Conservation (phyloP, 2,797 vertebrate species). For the Acanthurus tractus region DNA sequence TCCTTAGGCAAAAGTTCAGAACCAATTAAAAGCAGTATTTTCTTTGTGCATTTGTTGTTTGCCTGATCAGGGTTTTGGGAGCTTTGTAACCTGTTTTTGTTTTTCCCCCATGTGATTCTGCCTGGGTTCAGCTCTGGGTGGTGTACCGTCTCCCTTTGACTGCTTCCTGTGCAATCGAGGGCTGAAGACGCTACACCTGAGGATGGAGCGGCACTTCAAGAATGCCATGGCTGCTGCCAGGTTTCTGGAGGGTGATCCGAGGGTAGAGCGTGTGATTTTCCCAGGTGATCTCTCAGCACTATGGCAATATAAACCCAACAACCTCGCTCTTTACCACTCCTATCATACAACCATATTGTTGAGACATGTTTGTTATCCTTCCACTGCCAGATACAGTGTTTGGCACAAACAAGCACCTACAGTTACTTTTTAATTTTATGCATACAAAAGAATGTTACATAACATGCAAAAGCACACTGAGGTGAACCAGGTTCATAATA, state of each 20-base stretch:
- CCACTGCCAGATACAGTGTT: not conserved
- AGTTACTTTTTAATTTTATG: too few species aligned
- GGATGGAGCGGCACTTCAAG: slow-evolving; percentile 94
- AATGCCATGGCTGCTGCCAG: slow-evolving; percentile 88
- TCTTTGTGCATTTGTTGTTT: slow-evolving; percentile 20
- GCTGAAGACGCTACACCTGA: slow-evolving; percentile 91
- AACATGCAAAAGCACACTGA: too few species aligned
- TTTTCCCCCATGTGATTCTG: not conserved
- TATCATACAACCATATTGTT: not conserved
- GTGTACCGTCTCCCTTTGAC: slow-evolving; percentile 94
- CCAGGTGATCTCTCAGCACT: slow-evolving; percentile 85
- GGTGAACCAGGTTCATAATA: not conserved
- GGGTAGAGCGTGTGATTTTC: slow-evolving; percentile 91
- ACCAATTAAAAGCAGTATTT: slow-evolving; percentile 33
- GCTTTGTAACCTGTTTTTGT: slow-evolving; percentile 28
- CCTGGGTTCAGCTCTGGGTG: slow-evolving; percentile 86
- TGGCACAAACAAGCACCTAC: too few species aligned
- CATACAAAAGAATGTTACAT: too few species aligned
- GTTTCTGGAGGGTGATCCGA: slow-evolving; percentile 88
- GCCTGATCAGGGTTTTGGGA: slow-evolving; percentile 37
- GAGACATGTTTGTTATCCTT: not conserved
- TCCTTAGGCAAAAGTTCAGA: slow-evolving; percentile 24
- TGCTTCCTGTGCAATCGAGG: slow-evolving; percentile 93
- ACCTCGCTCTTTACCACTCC: not conserved
- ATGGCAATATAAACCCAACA: not conserved